Conservation (phyloP, 2,797 vertebrate genomes). For the Coccyzus lansbergi region DNA sequence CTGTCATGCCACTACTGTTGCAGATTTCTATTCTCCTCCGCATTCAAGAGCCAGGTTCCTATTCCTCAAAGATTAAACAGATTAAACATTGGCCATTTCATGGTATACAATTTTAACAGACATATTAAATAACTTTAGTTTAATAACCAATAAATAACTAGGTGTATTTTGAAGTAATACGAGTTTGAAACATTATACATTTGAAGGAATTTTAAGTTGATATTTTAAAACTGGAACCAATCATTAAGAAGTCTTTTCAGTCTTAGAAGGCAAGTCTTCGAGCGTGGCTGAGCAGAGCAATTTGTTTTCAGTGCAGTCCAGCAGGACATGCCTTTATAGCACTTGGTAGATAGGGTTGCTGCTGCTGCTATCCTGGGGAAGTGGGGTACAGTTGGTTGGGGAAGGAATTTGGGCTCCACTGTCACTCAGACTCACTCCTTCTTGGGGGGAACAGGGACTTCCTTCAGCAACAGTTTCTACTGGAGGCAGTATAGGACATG, state of each 20-base stretch:
- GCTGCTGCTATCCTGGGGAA: slow-evolving; percentile 69
- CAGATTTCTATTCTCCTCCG: not conserved
- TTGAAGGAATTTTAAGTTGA: slow-evolving; percentile 69
- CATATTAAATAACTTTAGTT: slow-evolving; percentile 71
- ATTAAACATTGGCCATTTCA: slow-evolving; percentile 63
- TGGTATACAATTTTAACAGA: slow-evolving; percentile 29
- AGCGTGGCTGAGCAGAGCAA: not conserved
- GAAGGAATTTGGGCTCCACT: slow-evolving; percentile 63
- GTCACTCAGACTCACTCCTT: slow-evolving; percentile 72
- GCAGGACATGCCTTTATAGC: slow-evolving; percentile 78
- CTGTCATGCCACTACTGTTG: not conserved
- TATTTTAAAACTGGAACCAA: slow-evolving; percentile 62
- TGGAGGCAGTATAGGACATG: slow-evolving; percentile 74
- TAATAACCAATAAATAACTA: slow-evolving; percentile 74
- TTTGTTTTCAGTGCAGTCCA: not conserved
- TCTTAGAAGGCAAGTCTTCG: slow-evolving; percentile 12
- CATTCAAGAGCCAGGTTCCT: slow-evolving; percentile 16
- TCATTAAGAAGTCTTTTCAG: slow-evolving; percentile 29
- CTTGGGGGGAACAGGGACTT: slow-evolving; percentile 78
- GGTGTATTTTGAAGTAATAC: slow-evolving; percentile 57
- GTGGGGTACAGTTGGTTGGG: slow-evolving; percentile 76
- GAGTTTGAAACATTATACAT: slow-evolving; percentile 42
- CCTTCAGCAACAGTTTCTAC: slow-evolving; percentile 76
- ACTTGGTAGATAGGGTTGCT: slow-evolving; percentile 90
- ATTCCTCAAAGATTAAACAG: slow-evolving; percentile 11